Base-by-base conservation (phyloP, 2,888 invertebrate species). In the Cantharis lateralis region DNA sequence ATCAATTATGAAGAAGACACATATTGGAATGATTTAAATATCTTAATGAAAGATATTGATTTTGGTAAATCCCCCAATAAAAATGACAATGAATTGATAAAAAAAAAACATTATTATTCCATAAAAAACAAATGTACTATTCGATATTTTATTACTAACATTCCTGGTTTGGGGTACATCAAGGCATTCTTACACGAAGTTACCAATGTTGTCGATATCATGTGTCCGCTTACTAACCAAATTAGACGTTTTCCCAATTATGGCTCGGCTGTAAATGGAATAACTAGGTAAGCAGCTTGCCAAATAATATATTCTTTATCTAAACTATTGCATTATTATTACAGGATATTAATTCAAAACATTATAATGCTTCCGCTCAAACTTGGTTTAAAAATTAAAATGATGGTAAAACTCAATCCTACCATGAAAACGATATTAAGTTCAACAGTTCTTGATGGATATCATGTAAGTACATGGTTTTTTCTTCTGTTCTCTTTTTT, bases 341-440 rank as follows among this genome's bases (percentile, higher is more conserved):
- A 70, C 78, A 83, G 64, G 78, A 83, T 73, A 68, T 68, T 81
- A 48, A 18, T 72, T 15, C 32, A 71, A 10, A 69, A 84, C 24
- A 78, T 87, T n/a, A 82, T 83, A 62, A 79, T 84, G 5, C 81
- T 86, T 15, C 87, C 86, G 11, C 79, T 81, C 64, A 80, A 80
- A 16, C 85, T 86, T 74, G 82, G 83, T 76, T 84, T 87, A n/a
- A 80, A 80, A 70, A 80, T 86, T 15, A 81, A 82, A 3, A 82
- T 84, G 63, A 48, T 83, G 66, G 80, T 80, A 1, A 70, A 82
- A 2, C 64, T 86, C 18, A 84, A 85, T 18, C 15, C 24, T 7
- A 28, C 71, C n/a, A 26, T 66, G 32, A 72, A 72, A 63, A 64
- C 72, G 1, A 84, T 85, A 11, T 83, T 87, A 5, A 80, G 86